These are phyloP conservation scores for Aramus guarauna DNA, from an alignment of 2,113 vertebrate species.

Conservation along the genomic window DNA sequence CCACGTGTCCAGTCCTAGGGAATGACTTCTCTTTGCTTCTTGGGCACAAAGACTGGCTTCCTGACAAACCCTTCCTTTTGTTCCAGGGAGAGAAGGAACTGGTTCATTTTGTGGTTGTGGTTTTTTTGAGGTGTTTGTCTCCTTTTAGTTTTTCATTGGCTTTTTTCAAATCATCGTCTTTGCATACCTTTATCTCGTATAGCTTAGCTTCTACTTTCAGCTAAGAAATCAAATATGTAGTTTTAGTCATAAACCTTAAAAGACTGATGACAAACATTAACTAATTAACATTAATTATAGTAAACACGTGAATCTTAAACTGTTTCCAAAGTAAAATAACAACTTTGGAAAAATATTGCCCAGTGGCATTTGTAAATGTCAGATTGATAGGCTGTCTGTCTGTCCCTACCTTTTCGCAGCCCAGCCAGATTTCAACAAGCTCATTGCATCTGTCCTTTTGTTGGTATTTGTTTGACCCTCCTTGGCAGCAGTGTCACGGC, in stretches of 20 bases:
- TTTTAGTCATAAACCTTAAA: background rate
- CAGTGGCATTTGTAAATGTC: background rate
- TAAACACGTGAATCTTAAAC: background rate
- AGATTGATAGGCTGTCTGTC: background rate
- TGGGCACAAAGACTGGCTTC: background rate
- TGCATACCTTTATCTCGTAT: background rate
- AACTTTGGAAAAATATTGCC: background rate
- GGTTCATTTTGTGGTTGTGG: too few species aligned
- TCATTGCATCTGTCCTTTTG: background rate
- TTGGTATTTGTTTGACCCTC: background rate
- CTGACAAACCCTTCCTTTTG: fast-evolving
- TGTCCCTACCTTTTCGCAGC: background rate
- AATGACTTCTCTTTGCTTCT: background rate
- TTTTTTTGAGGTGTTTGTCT: background rate
- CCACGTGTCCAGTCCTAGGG: background rate
- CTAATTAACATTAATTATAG: background rate
- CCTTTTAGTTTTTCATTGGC: background rate
- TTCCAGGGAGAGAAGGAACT: background rate
- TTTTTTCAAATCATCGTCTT: background rate
- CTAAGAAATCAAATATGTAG: background rate
- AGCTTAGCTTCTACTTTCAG: background rate
- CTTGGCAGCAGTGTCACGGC: background rate
- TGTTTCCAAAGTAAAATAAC: background rate
- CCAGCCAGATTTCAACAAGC: background rate
- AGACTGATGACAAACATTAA: background rate